These are phyloP conservation scores for Drosophila sordidula DNA, from an alignment of 2,888 invertebrate genomes.

Conservation along the genomic window DNA sequence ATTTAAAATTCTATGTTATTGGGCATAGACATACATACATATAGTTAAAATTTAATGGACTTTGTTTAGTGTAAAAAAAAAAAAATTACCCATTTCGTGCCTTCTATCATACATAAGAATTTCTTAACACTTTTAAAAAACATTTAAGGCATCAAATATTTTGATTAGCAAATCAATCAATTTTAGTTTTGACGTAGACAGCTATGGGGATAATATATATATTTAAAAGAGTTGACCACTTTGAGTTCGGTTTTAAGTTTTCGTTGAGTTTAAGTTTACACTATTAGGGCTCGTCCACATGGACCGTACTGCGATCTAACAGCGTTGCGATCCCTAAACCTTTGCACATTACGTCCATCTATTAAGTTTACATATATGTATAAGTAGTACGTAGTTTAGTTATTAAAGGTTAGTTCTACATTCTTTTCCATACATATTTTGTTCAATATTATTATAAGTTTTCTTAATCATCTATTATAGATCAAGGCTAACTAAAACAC, in stretches of 20 bases:
- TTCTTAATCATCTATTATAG: constrained; percentile 12
- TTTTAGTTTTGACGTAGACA: constrained; percentile 9
- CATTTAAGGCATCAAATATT: constrained; percentile 55
- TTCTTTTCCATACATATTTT: constrained; percentile 30
- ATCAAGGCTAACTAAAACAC: constrained; percentile 48
- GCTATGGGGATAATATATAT: constrained; percentile 11
- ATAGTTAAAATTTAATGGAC: constrained; percentile 55
- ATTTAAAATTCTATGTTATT: constrained; percentile 50
- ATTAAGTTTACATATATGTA: constrained; percentile 31
- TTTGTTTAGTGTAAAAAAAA: constrained; percentile 44
- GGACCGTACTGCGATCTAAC: background rate
- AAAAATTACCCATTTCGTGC: constrained; percentile 29
- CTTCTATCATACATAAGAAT: constrained; percentile 26
- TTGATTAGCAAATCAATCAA: constrained; percentile 40
- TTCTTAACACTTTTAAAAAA: constrained; percentile 31
- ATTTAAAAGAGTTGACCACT: constrained; percentile 59
- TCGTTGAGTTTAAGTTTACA: constrained; percentile 48
- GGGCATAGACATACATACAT: constrained; percentile 28
- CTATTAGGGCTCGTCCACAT: constrained; percentile 28
- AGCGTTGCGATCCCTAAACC: constrained; percentile 37
- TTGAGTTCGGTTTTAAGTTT: constrained; percentile 53
- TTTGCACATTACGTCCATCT: constrained; percentile 65
- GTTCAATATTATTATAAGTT: constrained; percentile 13
- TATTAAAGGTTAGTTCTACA: constrained; percentile 25
- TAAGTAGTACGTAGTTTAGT: constrained; percentile 36